Evolutionary conservation across 2,888 invertebrate species (phyloP).

Genomic region (Melieria omissa): DNA sequence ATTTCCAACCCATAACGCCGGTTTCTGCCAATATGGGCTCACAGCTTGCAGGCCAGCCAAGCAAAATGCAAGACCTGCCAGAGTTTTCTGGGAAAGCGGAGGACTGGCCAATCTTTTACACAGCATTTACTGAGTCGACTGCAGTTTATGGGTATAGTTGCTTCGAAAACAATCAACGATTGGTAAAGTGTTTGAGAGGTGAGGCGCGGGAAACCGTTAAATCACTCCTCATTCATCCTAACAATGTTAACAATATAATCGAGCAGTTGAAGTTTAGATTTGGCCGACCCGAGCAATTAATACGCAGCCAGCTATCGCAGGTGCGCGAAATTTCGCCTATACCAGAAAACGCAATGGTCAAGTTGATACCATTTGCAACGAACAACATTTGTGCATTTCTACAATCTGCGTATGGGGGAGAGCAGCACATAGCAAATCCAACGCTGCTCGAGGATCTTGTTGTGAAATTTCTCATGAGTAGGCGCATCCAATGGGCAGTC

Average conservation of each 20-base stretch:
- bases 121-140: conserved; percentile 18
- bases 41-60: conserved; percentile 14
- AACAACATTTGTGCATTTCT: conserved; percentile 13
- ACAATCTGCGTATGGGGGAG: conserved; percentile 2
- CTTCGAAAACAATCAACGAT: conserved; percentile 30
- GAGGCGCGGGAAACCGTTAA: conserved; percentile 18
- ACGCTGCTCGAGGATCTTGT: conserved; percentile 1
- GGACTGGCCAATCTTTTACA: conserved; percentile 30
- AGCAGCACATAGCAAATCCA: conserved; percentile 6
- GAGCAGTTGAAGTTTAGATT: conserved; percentile 25
- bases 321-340: conserved; percentile 32
- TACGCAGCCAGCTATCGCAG: conserved; percentile 37
- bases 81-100: conserved; percentile 26
- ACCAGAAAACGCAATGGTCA: conserved; percentile 25
- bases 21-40: conserved; percentile 3
- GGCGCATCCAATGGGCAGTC: conserved; percentile 3
- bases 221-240: conserved; percentile 27
- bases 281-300: conserved; percentile 28
- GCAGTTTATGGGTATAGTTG: conserved; percentile 17
- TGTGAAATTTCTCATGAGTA: conserved; percentile 2
- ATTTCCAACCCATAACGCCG: neutral
- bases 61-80: conserved; percentile 30
- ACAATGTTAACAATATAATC: conserved; percentile 12
- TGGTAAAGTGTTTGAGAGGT: conserved; percentile 17
- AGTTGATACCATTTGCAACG: conserved; percentile 36